These are phyloP conservation scores for Drosophila incognita DNA, from an alignment of 2,888 invertebrate species.

Conservation along the genomic window DNA sequence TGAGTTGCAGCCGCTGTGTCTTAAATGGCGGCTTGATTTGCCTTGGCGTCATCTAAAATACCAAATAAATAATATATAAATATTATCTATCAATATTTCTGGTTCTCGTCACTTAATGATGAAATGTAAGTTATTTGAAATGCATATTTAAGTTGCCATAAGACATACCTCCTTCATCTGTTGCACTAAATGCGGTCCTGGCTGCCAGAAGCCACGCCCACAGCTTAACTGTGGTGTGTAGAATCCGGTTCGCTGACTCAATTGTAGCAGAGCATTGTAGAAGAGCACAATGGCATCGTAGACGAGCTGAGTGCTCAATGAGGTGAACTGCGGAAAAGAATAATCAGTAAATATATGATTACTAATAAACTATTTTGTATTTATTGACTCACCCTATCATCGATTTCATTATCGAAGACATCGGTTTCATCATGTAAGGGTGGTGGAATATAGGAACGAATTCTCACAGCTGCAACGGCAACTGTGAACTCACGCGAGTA, in stretches of 20 bases:
- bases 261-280: conserved; percentile 90
- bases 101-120: background rate
- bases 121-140: background rate
- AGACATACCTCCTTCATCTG: conserved; percentile 87
- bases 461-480: conserved; percentile 61
- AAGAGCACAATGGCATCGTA: conserved; percentile 97
- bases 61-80: too few relatives aligned
- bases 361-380: background rate
- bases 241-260: conserved; percentile 54
- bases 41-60: conserved; percentile 86
- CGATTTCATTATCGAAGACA: conserved; percentile 62
- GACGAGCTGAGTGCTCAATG: conserved; percentile 87
- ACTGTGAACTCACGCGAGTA: conserved; percentile 72
- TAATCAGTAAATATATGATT: too few relatives aligned
- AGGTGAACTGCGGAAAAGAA: conserved; percentile 46
- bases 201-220: conserved; percentile 84
- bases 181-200: conserved; percentile 88
- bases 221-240: conserved; percentile 73
- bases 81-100: background rate
- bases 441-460: conserved; percentile 73
- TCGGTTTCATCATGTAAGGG: conserved; percentile 74
- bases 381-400: conserved; percentile 45
- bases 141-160: background rate
- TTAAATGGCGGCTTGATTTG: conserved; percentile 87
- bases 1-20: conserved; percentile 86